Base-by-base conservation (phyloP, 2,888 invertebrate species). In the Sphaerophoria taeniata region DNA sequence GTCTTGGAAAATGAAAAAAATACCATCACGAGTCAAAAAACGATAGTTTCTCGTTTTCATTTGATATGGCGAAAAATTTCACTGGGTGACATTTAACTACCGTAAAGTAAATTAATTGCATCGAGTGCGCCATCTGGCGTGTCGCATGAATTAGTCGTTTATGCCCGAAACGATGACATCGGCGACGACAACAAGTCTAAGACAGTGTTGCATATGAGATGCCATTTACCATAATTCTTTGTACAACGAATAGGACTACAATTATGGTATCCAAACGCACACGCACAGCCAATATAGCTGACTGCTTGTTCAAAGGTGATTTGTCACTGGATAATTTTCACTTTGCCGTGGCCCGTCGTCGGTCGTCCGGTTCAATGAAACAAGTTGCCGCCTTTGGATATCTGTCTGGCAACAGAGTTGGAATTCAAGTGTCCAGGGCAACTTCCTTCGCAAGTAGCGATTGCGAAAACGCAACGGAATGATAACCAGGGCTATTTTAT, bases 1-100 rank as follows among this genome's bases (percentile, higher is more conserved):
- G 45, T 47, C 77, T 58, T 24, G 1, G 24, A 24, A 24, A 24
- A 24, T 24, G 24, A 24, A 24, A 24, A 24, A 51, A 56, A 34
- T 47, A 34, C 16, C 43, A 49, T 34, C 65, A 60, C 61, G 73
- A 69, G 72, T 63, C 47, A 39, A 67, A 67, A 67, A 70, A 73
- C 16, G 63, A 82, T 69, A 77, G 67, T 77, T 60, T 65, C 58
- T 53, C 58, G 71, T 55, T 77, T 77, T 55, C 77, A 60, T 60
- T 36, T 36, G 9, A 31, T 4, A 34, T 58, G 31, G 11, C 24
- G 2, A 31, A 67, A 78, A 78, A 63, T 83, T 83, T 83, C 78
- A 73, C 82, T 83, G 56, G 78, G 45, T 83, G 82, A 83, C 82
- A 83, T 70, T 83, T 70, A 78, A 83, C 78, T 83, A 70, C 61